A percentile compares a stretch with the other conserved stretches of the same genome.
Conservation (phyloP, 2,888 invertebrate species). For the Dolichomitus sp. region DNA sequence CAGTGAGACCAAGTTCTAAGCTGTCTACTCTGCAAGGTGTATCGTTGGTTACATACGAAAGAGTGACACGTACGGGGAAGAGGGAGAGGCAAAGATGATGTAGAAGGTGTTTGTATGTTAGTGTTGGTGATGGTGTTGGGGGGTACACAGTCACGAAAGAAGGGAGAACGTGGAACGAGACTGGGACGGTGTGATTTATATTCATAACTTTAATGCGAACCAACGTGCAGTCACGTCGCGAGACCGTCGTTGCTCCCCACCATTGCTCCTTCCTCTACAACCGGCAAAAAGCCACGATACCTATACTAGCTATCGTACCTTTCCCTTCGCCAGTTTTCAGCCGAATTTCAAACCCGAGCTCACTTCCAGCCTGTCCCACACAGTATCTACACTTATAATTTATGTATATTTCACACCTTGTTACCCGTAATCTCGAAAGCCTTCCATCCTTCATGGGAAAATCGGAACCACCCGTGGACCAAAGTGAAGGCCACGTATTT, state of each 20-base stretch:
- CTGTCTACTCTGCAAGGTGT: conserved; percentile 31
- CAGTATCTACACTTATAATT: conserved; percentile 72
- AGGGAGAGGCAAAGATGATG: conserved; percentile 23
- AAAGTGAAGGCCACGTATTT: neutral
- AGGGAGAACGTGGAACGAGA: conserved; percentile 59
- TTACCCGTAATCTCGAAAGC: conserved; percentile 38
- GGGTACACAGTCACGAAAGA: conserved; percentile 56
- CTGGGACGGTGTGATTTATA: conserved; percentile 79
- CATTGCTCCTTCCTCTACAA: conserved; percentile 10
- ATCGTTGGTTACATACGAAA: conserved; percentile 22
- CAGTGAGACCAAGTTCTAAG: conserved; percentile 26
- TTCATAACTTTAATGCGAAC: conserved; percentile 84
- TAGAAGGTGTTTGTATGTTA: conserved; percentile 25
- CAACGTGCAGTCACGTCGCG: conserved; percentile 81
- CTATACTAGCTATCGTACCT: conserved; percentile 44
- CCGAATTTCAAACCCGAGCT: conserved; percentile 49
- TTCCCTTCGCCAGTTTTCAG: conserved; percentile 35
- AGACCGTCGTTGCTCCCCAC: conserved; percentile 54
- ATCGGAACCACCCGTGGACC: neutral
- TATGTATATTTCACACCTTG: conserved; percentile 77
- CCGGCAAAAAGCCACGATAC: conserved; percentile 28
- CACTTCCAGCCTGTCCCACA: neutral
- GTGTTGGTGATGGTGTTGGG: conserved; percentile 6
- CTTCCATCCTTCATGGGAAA: neutral
- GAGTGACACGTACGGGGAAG: conserved; percentile 1